phyloP scores from a whole-genome alignment of 2,888 invertebrate species.

The Heteromurus nitidus region DNA sequence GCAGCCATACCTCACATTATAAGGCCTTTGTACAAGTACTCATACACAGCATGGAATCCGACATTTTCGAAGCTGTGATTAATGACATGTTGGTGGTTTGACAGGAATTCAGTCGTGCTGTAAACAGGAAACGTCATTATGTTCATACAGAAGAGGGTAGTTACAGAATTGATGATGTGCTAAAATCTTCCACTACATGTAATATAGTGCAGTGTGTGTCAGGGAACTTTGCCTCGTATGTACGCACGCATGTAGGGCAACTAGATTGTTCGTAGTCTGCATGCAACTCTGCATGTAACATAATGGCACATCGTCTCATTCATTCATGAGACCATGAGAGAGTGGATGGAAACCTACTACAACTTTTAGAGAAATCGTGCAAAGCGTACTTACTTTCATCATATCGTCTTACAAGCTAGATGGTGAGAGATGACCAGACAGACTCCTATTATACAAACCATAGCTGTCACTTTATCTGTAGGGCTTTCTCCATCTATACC shows the following conservation, averaged over 20 bases:
- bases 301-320: conserved; percentile 4
- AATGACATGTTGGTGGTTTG: conserved; percentile 38
- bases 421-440: not conserved
- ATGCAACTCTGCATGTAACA: too few relatives aligned
- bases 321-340: not conserved
- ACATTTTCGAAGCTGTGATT: conserved; percentile 37
- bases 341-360: not conserved
- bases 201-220: too few relatives aligned
- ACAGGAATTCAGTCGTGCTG: conserved; percentile 32
- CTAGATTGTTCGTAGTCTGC: too few relatives aligned
- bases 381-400: not conserved
- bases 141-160: too few relatives aligned
- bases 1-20: too few relatives aligned
- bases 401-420: not conserved
- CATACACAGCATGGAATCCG: not conserved
- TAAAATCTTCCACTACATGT: too few relatives aligned
- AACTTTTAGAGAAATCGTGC: not conserved
- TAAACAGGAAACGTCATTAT: conserved; percentile 36
- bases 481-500: not conserved
- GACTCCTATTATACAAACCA: not conserved
- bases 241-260: too few relatives aligned
- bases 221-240: too few relatives aligned
- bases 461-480: not conserved
- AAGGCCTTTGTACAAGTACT: too few relatives aligned
- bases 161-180: too few relatives aligned